Evolutionary conservation across 2,797 vertebrate genomes (phyloP).

Genomic region (Rhynchotus rufescens): DNA sequence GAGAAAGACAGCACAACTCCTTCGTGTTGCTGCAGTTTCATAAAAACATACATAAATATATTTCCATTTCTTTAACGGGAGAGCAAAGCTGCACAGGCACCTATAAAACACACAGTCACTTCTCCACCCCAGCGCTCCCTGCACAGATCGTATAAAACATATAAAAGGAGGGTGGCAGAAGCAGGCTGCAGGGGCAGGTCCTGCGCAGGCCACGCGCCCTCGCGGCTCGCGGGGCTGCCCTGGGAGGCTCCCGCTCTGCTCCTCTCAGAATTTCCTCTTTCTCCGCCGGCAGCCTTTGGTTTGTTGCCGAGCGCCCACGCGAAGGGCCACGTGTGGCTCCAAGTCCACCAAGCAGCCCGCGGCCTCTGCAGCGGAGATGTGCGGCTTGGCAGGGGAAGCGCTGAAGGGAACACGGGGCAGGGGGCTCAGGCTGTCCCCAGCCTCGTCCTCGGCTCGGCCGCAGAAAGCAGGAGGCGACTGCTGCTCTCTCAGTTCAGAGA

Average conservation of each 20-base stretch:
- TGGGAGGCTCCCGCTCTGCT: fast-evolving
- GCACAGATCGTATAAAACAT: constrained; percentile 71
- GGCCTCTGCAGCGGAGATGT: constrained; percentile 84
- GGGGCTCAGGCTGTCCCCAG: neutral
- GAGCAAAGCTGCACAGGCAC: constrained; percentile 73
- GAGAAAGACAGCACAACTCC: constrained; percentile 24
- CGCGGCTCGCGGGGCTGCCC: neutral
- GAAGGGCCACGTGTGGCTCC: constrained; percentile 68
- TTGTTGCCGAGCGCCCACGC: constrained; percentile 54
- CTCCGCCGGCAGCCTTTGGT: constrained; percentile 73
- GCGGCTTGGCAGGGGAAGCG: constrained; percentile 81
- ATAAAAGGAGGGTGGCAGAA: constrained; percentile 51
- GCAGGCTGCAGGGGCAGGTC: neutral
- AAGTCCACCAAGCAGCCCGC: constrained; percentile 84
- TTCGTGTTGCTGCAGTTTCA: constrained; percentile 69
- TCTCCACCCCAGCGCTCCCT: constrained; percentile 26
- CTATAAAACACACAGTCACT: constrained; percentile 72
- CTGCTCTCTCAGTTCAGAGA: constrained; percentile 54
- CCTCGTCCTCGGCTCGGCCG: neutral
- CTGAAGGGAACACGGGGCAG: constrained; percentile 40
- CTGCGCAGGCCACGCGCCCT: neutral
- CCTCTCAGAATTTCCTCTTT: constrained; percentile 76
- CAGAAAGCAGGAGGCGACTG: neutral
- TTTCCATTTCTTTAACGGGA: constrained; percentile 77
- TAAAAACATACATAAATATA: constrained; percentile 85